A percentile compares a stretch with the other conserved stretches of the same genome.
Evolutionary conservation across 1,140 invertebrate genomes (phyloP).

Genomic region (Telenomus remus): DNA sequence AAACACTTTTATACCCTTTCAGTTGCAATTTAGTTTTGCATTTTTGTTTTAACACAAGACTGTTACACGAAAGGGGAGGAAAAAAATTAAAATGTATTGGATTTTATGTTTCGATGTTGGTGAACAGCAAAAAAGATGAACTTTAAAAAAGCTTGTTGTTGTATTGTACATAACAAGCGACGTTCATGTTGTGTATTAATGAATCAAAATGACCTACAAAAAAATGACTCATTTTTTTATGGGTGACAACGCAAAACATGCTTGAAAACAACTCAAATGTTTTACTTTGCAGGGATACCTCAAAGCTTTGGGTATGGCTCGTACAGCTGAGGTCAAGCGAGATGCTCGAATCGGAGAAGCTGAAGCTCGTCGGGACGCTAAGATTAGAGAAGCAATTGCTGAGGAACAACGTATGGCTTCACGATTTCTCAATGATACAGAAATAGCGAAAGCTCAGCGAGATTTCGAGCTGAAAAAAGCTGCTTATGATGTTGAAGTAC

Average conservation of each 20-base stretch:
- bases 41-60: too few relatives aligned
- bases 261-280: constrained; percentile 23
- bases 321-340: constrained; percentile 96
- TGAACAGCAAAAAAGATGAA: too few relatives aligned
- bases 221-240: constrained; percentile 27
- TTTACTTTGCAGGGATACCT: constrained; percentile 87
- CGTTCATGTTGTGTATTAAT: constrained; percentile 35
- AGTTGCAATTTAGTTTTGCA: too few relatives aligned
- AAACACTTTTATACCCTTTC: too few relatives aligned
- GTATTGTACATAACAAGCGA: constrained; percentile 35
- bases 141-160: constrained; percentile 13
- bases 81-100: constrained; percentile 8
- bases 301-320: constrained; percentile 94
- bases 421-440: constrained; percentile 93
- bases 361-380: constrained; percentile 90
- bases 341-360: constrained; percentile 97
- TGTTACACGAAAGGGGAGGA: background rate
- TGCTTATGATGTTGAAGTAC: constrained; percentile 96
- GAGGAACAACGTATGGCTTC: constrained; percentile 97
- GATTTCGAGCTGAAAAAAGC: constrained; percentile 99
- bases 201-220: constrained; percentile 7
- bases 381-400: constrained; percentile 95
- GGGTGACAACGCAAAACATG: constrained; percentile 6
- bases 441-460: constrained; percentile 95
- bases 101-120: background rate